Percentiles rank a stretch among this genome's conserved stretches.
Evolutionary conservation across 2,797 vertebrate species (phyloP).

Genomic region (Gallinago stenura): DNA sequence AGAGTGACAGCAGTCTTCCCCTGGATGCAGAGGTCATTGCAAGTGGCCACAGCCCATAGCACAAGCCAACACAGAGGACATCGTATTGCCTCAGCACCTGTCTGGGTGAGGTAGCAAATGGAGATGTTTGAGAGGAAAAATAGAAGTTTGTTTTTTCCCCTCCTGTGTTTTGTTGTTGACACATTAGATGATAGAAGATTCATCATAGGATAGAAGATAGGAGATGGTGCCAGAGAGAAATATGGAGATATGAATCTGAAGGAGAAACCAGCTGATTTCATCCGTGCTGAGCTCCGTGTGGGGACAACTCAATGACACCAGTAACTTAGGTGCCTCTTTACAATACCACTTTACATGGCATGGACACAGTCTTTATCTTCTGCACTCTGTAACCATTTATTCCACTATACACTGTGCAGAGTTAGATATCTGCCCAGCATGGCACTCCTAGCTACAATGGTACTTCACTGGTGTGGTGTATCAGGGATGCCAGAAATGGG

Average conservation of each 20-base stretch:
- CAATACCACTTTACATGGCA: not conserved
- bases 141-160: not conserved
- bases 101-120: not conserved
- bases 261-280: not conserved
- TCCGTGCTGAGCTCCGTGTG: not conserved
- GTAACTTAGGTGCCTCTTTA: not conserved
- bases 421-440: not conserved
- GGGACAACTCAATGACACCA: not conserved
- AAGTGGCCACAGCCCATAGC: not conserved
- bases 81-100: not conserved
- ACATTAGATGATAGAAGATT: not conserved
- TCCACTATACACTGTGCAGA: not conserved
- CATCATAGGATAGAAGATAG: not conserved
- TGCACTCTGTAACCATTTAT: not conserved
- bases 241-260: not conserved
- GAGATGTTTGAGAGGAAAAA: not conserved
- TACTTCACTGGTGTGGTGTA: accelerated
- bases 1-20: not conserved
- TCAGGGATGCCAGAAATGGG: not conserved
- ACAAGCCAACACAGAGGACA: not conserved
- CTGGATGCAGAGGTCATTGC: not conserved
- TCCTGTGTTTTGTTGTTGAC: not conserved
- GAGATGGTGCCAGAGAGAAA: not conserved
- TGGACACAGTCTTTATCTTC: not conserved
- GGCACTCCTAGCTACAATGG: not conserved